These are phyloP conservation scores for Trissolcus brochymenae DNA, from an alignment of 2,888 invertebrate genomes.

Conservation along the genomic window DNA sequence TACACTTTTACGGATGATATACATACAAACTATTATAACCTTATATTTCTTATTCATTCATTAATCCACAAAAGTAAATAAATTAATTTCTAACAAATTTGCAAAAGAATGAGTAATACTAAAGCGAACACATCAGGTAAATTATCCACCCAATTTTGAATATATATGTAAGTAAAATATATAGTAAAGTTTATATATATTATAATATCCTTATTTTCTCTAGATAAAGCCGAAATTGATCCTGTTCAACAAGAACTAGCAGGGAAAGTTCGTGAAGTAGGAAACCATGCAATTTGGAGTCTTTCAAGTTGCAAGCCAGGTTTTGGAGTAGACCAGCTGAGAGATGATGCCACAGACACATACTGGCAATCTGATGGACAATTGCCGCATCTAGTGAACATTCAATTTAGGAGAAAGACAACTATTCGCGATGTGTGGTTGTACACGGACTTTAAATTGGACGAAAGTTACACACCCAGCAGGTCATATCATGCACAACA, in stretches of 20 bases:
- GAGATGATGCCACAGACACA: slow-evolving; percentile 96
- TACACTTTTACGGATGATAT: too few relatives aligned
- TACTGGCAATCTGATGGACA: slow-evolving; percentile 99
- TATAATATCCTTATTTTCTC: too few relatives aligned
- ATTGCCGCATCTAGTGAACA: slow-evolving; percentile 97
- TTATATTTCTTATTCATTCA: too few relatives aligned
- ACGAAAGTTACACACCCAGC: slow-evolving; percentile 99
- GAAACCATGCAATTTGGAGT: slow-evolving; percentile 97
- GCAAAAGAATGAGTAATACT: slow-evolving; percentile 27
- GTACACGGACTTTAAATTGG: slow-evolving; percentile 97
- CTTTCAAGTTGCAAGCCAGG: slow-evolving; percentile 99
- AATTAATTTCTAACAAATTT: neutral
- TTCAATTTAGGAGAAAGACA: slow-evolving; percentile 96
- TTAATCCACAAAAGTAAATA: too few relatives aligned
- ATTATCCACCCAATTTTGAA: neutral
- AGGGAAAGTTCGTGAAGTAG: slow-evolving; percentile 87
- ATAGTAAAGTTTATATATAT: neutral
- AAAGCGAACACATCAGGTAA: slow-evolving; percentile 31
- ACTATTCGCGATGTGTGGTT: slow-evolving; percentile 96
- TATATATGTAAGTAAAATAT: neutral
- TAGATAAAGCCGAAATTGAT: slow-evolving; percentile 75
- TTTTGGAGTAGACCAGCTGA: slow-evolving; percentile 97
- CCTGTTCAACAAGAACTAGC: slow-evolving; percentile 80
- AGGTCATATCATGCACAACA: slow-evolving; percentile 77
- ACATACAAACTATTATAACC: too few relatives aligned